A percentile compares a stretch with the other conserved stretches of the same genome.
phyloP scores from a whole-genome alignment of 2,113 vertebrate species.

The Hypomesus transpacificus region DNA sequence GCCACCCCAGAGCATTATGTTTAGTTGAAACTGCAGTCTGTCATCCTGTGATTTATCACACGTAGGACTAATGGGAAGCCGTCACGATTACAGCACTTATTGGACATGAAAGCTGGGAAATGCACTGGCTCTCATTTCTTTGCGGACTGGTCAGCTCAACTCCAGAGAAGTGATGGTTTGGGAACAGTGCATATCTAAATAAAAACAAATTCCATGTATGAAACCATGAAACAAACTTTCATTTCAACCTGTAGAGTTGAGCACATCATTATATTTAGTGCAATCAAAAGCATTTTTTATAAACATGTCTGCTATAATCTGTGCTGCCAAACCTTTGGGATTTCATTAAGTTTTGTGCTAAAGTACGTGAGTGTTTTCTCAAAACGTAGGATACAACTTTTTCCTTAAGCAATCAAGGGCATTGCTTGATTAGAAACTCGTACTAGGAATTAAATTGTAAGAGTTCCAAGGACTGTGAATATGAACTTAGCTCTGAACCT shows the following conservation, averaged over 20 bases:
- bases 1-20: constrained; percentile 57
- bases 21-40: constrained; percentile 66
- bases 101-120: constrained; percentile 56
- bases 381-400: no score
- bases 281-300: background rate
- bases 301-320: no score
- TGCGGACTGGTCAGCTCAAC: constrained; percentile 26
- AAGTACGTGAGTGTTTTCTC: background rate
- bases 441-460: no score
- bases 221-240: no score
- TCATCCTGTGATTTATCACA: constrained; percentile 71
- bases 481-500: no score
- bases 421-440: no score
- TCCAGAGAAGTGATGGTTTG: no score
- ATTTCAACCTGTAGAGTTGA: background rate
- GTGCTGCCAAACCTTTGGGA: no score
- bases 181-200: no score
- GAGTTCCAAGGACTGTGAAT: no score
- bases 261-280: background rate
- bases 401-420: no score
- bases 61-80: constrained; percentile 51
- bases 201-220: no score
- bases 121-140: constrained; percentile 32
- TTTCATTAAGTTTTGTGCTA: background rate
- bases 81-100: constrained; percentile 64